Evolutionary conservation across 2,113 vertebrate species (phyloP).

Genomic region (Podocnemis expansa): DNA sequence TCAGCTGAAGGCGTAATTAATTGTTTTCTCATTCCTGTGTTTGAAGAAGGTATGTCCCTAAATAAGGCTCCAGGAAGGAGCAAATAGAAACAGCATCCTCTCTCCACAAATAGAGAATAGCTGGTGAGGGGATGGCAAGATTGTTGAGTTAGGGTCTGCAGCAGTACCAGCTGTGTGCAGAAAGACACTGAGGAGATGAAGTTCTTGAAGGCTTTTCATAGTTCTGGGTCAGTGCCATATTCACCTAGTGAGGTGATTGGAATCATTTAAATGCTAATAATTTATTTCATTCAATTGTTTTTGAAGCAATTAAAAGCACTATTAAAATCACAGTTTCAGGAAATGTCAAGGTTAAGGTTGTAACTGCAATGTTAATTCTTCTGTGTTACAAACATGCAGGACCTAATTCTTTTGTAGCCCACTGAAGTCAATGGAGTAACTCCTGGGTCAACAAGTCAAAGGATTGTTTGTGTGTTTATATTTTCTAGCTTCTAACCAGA

Average conservation of each 20-base stretch:
- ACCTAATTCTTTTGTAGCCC: neutral
- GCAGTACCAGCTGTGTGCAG: neutral
- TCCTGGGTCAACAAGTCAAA: neutral
- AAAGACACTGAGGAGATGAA: neutral
- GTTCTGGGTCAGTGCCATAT: neutral
- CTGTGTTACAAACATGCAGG: neutral
- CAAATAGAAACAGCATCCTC: neutral
- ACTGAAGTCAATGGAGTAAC: neutral
- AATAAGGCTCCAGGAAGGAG: neutral
- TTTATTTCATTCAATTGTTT: neutral
- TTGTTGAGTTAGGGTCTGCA: neutral
- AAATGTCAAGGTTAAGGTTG: neutral
- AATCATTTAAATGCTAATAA: neutral
- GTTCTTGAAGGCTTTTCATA: neutral
- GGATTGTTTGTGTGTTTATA: too few species aligned
- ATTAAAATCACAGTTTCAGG: neutral
- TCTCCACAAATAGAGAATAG: neutral
- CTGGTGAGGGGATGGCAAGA: neutral
- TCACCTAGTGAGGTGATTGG: neutral
- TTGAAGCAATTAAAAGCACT: neutral
- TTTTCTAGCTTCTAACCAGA: neutral
- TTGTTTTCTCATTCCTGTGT: too few species aligned
- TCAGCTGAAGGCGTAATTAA: neutral
- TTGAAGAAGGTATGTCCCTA: too few species aligned
- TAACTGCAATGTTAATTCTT: neutral